Base-by-base conservation (phyloP, 2,888 invertebrate species). In the Ectemnius lituratus region DNA sequence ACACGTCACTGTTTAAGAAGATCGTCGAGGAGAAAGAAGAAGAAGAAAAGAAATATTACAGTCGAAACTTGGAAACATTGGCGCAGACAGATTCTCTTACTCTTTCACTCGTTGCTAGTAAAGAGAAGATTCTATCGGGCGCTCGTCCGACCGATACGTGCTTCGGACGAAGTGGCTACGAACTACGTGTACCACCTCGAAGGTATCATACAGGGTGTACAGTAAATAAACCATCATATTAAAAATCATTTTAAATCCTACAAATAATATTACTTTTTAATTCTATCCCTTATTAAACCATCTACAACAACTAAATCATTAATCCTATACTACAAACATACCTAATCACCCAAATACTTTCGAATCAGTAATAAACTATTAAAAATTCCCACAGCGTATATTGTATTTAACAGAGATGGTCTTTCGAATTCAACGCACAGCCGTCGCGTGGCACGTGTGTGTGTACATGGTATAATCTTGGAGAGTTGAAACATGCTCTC, bases 371-470 rank as follows among this genome's bases (percentile, higher is more conserved):
- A 23, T 3, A 23, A 23, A 3, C 3, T n/a, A n/a, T n/a, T n/a
- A 23, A 37, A 37, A 37, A 11, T 37, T 37, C 37, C 5, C 37
- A 37, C 28, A 37, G 58, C 20, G 20, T 27, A 46, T 60, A 68
- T 79, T 80, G 76, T 74, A 74, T 77, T 80, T 60, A 66, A 72
- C 72, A 79, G 66, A 61, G 67, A 68, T 66, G 67, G 23, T 2
- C 23, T 76, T 78, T 68, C 72, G 70, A 73, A 76, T 76, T 74
- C 72, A 62, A 74, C 69, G 80, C 76, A 76, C 67, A 76, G 14
- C 8, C 14, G 66, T 64, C 71, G 74, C 68, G 71, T 73, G 76
- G 75, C 79, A 76, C 78, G 75, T 75, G 77, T 76, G 77, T 76
- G 71, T 68, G 78, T 72, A 68, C 72, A 74, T 57, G 66, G 64